These are phyloP conservation scores for Capricornis sumatraensis DNA, from an alignment of 2,113 vertebrate species.

Conservation along the genomic window DNA sequence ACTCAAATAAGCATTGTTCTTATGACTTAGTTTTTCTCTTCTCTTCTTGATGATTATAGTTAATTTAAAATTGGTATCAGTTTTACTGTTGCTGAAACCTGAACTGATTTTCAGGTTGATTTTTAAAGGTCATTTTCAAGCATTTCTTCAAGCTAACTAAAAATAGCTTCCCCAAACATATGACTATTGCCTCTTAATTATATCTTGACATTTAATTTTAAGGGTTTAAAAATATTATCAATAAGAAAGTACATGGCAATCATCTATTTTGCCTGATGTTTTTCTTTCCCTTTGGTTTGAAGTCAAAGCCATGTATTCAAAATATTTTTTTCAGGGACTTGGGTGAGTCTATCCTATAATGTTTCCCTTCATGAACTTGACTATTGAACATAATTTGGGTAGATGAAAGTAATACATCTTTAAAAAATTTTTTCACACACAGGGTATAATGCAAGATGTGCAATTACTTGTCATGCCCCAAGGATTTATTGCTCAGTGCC, in stretches of 20 bases:
- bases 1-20: slow-evolving; percentile 22
- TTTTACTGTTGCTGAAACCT: slow-evolving; percentile 61
- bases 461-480: slow-evolving; percentile 97
- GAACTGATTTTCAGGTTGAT: slow-evolving; percentile 65
- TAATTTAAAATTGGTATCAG: slow-evolving; percentile 54
- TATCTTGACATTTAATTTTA: slow-evolving; percentile 75
- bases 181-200: slow-evolving; percentile 65
- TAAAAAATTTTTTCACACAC: slow-evolving; percentile 38
- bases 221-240: slow-evolving; percentile 65
- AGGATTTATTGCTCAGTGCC: slow-evolving; percentile 98
- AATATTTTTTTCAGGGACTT: slow-evolving; percentile 50
- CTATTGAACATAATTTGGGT: slow-evolving; percentile 56
- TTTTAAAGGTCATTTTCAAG: slow-evolving; percentile 77
- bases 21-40: slow-evolving; percentile 42
- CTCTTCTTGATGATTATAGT: slow-evolving; percentile 37
- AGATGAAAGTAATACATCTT: slow-evolving; percentile 65
- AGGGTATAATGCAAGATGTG: slow-evolving; percentile 98
- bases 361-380: slow-evolving; percentile 59
- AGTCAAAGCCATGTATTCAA: slow-evolving; percentile 36
- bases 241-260: slow-evolving; percentile 25
- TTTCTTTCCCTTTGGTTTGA: slow-evolving; percentile 44
- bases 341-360: slow-evolving; percentile 37
- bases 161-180: slow-evolving; percentile 70
- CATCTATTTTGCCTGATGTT: slow-evolving; percentile 52
- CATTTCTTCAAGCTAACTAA: slow-evolving; percentile 69